Conservation (phyloP, 30 jellyfish, hydroid and myxozoan species). For the Catostylus mosaicus region DNA sequence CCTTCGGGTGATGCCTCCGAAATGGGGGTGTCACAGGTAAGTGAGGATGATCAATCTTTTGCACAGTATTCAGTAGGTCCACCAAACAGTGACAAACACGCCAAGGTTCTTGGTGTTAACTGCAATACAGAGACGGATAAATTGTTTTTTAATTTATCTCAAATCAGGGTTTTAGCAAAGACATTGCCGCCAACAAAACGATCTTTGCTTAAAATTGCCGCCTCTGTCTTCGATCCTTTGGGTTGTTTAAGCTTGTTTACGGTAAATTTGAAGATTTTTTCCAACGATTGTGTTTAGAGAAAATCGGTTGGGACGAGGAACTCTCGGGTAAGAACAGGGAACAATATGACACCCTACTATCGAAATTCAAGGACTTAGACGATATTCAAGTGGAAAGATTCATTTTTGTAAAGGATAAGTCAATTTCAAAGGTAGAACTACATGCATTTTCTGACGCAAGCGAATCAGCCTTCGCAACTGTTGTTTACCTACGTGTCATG, state of each 20-base stretch:
- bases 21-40: conserved; percentile 1
- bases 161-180: conserved; percentile 11
- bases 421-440: conserved; percentile 12
- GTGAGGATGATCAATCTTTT: conserved; percentile 46
- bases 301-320: conserved; percentile 33
- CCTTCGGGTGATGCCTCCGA: not conserved
- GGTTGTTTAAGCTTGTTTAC: conserved; percentile 31
- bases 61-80: conserved; percentile 27
- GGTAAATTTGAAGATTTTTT: conserved; percentile 1
- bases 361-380: not conserved
- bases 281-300: not conserved
- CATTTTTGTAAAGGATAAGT: not conserved
- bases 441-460: conserved; percentile 82
- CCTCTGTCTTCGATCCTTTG: conserved; percentile 24
- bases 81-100: conserved; percentile 4
- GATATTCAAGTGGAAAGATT: conserved; percentile 3
- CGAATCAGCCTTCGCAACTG: conserved; percentile 56
- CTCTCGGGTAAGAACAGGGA: not conserved
- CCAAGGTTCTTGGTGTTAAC: conserved; percentile 35
- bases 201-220: no score
- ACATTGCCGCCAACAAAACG: no score
- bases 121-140: conserved; percentile 29
- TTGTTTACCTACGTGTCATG: conserved; percentile 54
- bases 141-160: conserved; percentile 5
- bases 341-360: conserved; percentile 11